Conservation (phyloP, 2,888 invertebrate genomes). For the Leucophora obtusa region DNA sequence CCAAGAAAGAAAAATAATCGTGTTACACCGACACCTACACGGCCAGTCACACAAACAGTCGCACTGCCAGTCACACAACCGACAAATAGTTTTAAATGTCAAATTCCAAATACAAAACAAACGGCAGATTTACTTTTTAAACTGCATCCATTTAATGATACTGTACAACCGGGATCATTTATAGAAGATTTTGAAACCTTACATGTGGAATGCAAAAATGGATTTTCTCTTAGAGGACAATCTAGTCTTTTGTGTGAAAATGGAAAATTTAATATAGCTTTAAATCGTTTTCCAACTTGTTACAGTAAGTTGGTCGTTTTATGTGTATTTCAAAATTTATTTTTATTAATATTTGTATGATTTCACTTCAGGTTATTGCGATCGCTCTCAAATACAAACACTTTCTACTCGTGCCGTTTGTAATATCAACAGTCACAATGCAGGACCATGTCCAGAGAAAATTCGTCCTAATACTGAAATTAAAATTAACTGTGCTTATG, state of each 20-base stretch:
- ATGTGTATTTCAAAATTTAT: no score
- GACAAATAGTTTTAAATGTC: not conserved
- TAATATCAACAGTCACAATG: not conserved
- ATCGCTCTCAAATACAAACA: slow-evolving; percentile 13
- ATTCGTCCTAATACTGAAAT: slow-evolving; percentile 54
- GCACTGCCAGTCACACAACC: not conserved
- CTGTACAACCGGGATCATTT: slow-evolving; percentile 3
- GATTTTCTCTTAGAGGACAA: not conserved
- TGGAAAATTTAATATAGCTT: slow-evolving; percentile 56
- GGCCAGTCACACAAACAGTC: not conserved
- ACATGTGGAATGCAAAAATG: slow-evolving; percentile 35
- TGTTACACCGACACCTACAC: not conserved
- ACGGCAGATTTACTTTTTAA: slow-evolving; percentile 11
- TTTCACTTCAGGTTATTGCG: slow-evolving; percentile 44
- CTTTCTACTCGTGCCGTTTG: slow-evolving; percentile 39
- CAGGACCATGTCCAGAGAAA: not conserved
- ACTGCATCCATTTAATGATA: slow-evolving; percentile 41
- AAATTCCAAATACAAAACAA: slow-evolving; percentile 25
- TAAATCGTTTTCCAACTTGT: slow-evolving; percentile 24
- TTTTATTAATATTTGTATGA: not conserved
- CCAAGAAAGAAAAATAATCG: slow-evolving; percentile 4
- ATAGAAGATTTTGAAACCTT: slow-evolving; percentile 18
- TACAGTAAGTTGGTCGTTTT: not conserved
- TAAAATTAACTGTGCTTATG: slow-evolving; percentile 37
- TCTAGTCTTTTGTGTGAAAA: slow-evolving; percentile 31